Percentiles rank a stretch among this genome's conserved stretches.
Evolutionary conservation across 1,140 invertebrate genomes (phyloP).

Genomic region (Bombus turneri): DNA sequence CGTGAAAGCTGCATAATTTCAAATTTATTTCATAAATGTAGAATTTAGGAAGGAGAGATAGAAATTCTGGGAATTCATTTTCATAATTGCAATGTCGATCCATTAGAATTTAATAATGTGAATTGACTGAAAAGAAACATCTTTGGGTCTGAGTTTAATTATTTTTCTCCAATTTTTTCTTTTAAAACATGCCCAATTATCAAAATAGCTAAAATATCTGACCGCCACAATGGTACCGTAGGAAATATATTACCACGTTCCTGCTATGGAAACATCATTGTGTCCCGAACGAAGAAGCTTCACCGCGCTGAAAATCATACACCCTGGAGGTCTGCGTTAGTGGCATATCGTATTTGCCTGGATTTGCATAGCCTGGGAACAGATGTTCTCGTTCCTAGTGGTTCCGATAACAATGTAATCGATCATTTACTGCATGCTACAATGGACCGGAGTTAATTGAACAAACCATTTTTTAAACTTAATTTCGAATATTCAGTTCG

Average conservation of each 20-base stretch:
- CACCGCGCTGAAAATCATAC: background rate
- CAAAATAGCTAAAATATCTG: background rate
- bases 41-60: background rate
- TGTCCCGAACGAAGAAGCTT: background rate
- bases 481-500: background rate
- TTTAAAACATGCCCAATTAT: background rate
- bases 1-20: background rate
- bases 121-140: background rate
- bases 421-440: background rate
- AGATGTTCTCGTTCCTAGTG: background rate
- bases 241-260: background rate
- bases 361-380: slow-evolving; percentile 10
- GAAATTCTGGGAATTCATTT: background rate
- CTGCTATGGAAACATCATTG: background rate
- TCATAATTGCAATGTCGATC: background rate
- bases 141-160: background rate
- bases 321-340: slow-evolving; percentile 8
- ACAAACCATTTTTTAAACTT: background rate
- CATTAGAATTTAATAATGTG: background rate
- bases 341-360: slow-evolving; percentile 18
- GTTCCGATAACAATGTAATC: slow-evolving; percentile 15
- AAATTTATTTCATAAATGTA: too few relatives aligned
- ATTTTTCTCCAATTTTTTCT: background rate
- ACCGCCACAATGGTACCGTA: background rate
- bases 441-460: background rate